Conservation (phyloP, 2,113 vertebrate species). For the Apodemus speciosus region DNA sequence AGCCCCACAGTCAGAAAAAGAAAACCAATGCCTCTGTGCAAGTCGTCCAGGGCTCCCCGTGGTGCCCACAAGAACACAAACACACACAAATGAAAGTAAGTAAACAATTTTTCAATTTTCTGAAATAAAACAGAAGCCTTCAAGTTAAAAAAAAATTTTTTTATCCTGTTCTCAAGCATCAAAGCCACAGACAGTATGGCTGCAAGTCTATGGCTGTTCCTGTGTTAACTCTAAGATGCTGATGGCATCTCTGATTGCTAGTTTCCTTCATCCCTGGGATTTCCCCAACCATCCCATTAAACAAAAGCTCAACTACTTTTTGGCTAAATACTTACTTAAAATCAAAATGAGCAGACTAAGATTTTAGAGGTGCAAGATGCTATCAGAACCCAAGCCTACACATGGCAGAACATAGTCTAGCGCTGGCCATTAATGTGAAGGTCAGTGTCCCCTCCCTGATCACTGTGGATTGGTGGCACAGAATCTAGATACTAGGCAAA, state of each 20-base stretch:
- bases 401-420: neutral
- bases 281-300: neutral
- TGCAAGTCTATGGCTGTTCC: neutral
- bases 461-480: neutral
- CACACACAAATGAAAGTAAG: neutral
- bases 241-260: neutral
- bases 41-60: neutral
- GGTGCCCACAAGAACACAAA: neutral
- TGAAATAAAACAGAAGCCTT: neutral
- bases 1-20: neutral
- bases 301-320: conserved; percentile 40
- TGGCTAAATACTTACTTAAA: neutral
- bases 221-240: neutral
- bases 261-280: conserved; percentile 19
- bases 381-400: neutral
- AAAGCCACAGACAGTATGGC: neutral
- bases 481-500: neutral
- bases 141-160: neutral
- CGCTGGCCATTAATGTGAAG: neutral
- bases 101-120: neutral
- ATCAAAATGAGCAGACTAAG: neutral
- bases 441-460: neutral
- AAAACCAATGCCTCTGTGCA: too few relatives aligned
- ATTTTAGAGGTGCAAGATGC: neutral
- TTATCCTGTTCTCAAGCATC: conserved; percentile 11